A percentile compares a stretch with the other conserved stretches of the same genome.
Conservation (phyloP, 2,113 vertebrate species). For the Oncorhynchus clarkii region DNA sequence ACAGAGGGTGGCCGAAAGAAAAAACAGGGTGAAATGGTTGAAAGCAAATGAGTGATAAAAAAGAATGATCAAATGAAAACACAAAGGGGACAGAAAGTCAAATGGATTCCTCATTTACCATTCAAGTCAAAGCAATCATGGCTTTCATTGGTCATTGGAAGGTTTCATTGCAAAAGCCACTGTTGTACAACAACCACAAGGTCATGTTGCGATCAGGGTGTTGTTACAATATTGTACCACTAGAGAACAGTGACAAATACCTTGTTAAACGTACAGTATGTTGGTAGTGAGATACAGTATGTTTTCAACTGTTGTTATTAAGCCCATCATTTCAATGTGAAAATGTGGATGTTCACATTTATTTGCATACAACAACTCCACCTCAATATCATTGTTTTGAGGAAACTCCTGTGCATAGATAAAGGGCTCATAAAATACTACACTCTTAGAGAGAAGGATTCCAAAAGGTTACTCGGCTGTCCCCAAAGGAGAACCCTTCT, state of each 20-base stretch:
- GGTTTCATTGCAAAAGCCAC: not conserved
- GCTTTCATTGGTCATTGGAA: not conserved
- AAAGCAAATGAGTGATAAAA: slow-evolving; percentile 11
- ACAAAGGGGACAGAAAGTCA: slow-evolving; percentile 72
- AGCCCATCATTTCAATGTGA: no score
- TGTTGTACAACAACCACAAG: slow-evolving; percentile 11
- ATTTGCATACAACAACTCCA: no score
- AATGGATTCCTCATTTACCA: slow-evolving; percentile 71
- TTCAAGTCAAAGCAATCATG: slow-evolving; percentile 46
- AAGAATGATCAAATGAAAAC: slow-evolving; percentile 51
- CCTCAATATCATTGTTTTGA: no score
- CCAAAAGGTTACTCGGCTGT: no score
- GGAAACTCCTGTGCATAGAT: not conserved
- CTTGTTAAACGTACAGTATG: no score
- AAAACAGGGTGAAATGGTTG: slow-evolving; percentile 68
- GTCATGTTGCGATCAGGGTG: slow-evolving; percentile 21
- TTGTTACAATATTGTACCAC: slow-evolving; percentile 48
- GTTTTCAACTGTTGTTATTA: no score
- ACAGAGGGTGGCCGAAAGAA: slow-evolving; percentile 41
- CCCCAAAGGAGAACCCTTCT: no score
- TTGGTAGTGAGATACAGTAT: no score
- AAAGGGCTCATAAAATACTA: not conserved
- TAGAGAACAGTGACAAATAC: slow-evolving; percentile 38
- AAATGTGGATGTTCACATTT: no score
- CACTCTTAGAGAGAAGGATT: not conserved